Evolutionary conservation across 1,140 invertebrate genomes (phyloP), one percentile per base, ranked within the genome.

Genomic region (Helicorthomorpha holstii): DNA sequence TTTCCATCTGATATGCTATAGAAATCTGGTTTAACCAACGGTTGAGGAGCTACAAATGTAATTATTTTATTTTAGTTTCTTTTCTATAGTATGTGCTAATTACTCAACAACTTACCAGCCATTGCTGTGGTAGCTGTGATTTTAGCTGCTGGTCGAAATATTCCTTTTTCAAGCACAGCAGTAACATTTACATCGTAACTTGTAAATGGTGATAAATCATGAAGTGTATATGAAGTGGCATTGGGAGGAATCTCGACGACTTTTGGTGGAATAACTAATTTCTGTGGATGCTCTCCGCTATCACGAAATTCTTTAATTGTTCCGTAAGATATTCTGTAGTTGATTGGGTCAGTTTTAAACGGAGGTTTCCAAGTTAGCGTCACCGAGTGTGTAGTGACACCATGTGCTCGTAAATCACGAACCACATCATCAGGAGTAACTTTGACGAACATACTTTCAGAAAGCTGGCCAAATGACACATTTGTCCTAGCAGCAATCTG

Each of bases 41-140:
- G 84, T 59, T 93, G 87, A 0, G 92, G 92, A 0, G 91, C 91
- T 69, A 34, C 16, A 7, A 34, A 34, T 16, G 62, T 25, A 60
- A 54, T 34, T 52, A 49, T 50, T 21, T 27, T 57, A n/a, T 46
- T 29, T 54, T 29, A 44, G 23, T 48, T 12, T 29, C 2, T 47
- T 14, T 26, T 24, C 7, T 10, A 34, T 34, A 16, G 16, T 16
- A 34, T 7, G 29, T 47, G 55, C n/a, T 27, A n/a, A 22, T 21
- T 12, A 50, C 16, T 49, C n/a, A 19, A 14, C 4, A 22, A 48
- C 58, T 54, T 53, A 66, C 65, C 65, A 0, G 87, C 90, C 88
- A 93, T 93, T 69, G 93, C 88, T 0, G 89, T 94, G 0, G 89
- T 94, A 1, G 93, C 87, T 0, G 83, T 90, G n/a, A 93, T 91